Evolutionary conservation across 2,797 vertebrate species (phyloP).

Genomic region (Liparis tanakae): DNA sequence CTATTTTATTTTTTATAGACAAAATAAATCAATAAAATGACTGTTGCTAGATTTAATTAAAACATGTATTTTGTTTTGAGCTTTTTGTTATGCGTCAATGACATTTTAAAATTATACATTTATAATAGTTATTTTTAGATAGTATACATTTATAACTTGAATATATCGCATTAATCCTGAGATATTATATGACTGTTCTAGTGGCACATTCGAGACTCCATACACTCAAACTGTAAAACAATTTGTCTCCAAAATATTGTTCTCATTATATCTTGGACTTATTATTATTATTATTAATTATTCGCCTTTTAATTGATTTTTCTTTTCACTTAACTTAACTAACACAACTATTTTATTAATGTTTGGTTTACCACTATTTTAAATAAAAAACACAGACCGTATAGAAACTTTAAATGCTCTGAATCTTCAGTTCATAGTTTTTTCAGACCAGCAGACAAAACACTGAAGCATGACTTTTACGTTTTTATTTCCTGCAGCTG

Average conservation of each 20-base stretch:
- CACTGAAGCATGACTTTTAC: background rate
- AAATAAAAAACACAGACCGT: background rate
- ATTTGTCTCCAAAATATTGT: background rate
- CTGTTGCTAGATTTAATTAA: background rate
- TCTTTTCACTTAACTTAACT: slow-evolving; percentile 7
- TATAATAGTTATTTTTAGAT: background rate
- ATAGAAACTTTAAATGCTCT: background rate
- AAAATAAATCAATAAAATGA: background rate
- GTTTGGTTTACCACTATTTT: slow-evolving; percentile 6
- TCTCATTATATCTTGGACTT: background rate
- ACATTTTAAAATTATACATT: background rate
- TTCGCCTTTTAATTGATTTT: slow-evolving; percentile 18
- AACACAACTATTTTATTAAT: background rate
- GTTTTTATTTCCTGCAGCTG: slow-evolving; percentile 6
- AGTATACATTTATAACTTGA: background rate
- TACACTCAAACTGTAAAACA: background rate
- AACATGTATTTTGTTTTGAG: background rate
- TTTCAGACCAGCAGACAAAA: background rate
- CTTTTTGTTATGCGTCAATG: background rate
- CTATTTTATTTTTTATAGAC: background rate
- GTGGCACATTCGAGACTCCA: background rate
- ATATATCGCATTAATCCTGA: background rate
- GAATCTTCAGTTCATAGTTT: background rate
- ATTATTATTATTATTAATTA: no score
- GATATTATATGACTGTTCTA: background rate